A percentile compares a stretch with the other conserved stretches of the same genome.
phyloP scores from a whole-genome alignment of 2,797 vertebrate species.

The Tinamus major region DNA sequence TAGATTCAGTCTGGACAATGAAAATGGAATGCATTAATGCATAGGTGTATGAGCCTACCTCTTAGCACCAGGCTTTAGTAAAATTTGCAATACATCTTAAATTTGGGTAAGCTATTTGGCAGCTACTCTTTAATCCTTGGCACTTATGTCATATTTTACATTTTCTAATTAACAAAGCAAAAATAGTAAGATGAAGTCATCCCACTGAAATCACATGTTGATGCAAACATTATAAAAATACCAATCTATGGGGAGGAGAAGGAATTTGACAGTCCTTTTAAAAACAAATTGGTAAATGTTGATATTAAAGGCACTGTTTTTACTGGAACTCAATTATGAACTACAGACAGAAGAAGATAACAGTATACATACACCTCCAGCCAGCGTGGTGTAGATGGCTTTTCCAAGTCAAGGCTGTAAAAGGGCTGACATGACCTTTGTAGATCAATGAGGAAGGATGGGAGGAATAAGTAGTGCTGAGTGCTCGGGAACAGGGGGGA shows the following conservation, averaged over 20 bases:
- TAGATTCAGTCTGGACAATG: neutral
- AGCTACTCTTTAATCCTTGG: slow-evolving; percentile 40
- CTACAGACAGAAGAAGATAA: neutral
- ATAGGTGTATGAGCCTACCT: neutral
- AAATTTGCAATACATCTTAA: neutral
- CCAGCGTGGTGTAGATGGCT: rapidly evolving
- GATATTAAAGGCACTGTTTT: slow-evolving; percentile 38
- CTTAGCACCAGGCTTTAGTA: neutral
- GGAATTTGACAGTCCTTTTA: slow-evolving; percentile 30
- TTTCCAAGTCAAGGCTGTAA: slow-evolving; percentile 19
- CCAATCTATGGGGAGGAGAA: slow-evolving; percentile 5
- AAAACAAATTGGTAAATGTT: slow-evolving; percentile 47
- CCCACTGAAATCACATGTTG: slow-evolving; percentile 46
- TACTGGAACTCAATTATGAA: slow-evolving; percentile 30
- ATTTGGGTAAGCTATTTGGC: slow-evolving; percentile 13
- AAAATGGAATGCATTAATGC: neutral
- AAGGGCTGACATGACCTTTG: neutral
- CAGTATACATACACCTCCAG: neutral
- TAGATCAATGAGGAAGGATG: neutral
- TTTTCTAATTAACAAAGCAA: slow-evolving; percentile 66
- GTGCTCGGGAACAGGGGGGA: neutral
- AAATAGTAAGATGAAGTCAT: slow-evolving; percentile 66
- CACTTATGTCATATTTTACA: slow-evolving; percentile 45
- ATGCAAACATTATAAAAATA: slow-evolving; percentile 58
- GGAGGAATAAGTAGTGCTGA: neutral